Evolutionary conservation across 2,113 vertebrate species (phyloP), one percentile per base, ranked within the genome.

Genomic region (Nycticorax nycticorax): DNA sequence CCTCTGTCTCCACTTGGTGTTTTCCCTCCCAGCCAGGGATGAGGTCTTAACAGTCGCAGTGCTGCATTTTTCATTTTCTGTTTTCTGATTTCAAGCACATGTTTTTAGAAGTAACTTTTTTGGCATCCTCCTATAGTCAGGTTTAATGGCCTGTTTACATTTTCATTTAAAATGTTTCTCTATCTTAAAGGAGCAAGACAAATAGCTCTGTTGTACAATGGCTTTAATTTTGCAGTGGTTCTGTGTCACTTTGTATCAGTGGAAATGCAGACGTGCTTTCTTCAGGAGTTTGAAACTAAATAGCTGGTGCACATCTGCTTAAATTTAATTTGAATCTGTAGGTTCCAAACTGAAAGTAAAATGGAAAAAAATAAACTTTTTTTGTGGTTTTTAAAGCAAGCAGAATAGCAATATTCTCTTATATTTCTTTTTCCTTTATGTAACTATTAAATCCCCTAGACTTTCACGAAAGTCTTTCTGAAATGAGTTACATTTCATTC

Each of bases 301-400:
- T 72, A 89, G 21, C 48, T 78, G 12, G 14, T 80, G 20, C 82
- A 97, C 56, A 94, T 96, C 87, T 97, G 92, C 83, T 96, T 90
- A 94, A 96, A 93, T 97, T 97, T 95, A 96, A 93, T 88, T 81
- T 85, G 77, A 95, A 95, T 35, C 17, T 48, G 19, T 41, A 77
- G 52, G 39, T 85, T 96, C 56, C 63, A 94, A 96, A 88, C 13
- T 5, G 8, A 82, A 91, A 85, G 37, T 80, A 94, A 98, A 98
- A 93, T 72, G 26, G 15, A 55, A 53, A 17, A 64, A 76, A 74
- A 19, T 2, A 22, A 53, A 22, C 90, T 21, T 43, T 76, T 80
- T 52, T 8, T 67, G 35, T 90, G 83, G 55, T 94, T 98, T 96
- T 96, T 33, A 93, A 93, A 94, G 73, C 43, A 95, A 95, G 32